Base-by-base conservation (phyloP, 2,113 vertebrate genomes). In the Erinaceus europaeus region DNA sequence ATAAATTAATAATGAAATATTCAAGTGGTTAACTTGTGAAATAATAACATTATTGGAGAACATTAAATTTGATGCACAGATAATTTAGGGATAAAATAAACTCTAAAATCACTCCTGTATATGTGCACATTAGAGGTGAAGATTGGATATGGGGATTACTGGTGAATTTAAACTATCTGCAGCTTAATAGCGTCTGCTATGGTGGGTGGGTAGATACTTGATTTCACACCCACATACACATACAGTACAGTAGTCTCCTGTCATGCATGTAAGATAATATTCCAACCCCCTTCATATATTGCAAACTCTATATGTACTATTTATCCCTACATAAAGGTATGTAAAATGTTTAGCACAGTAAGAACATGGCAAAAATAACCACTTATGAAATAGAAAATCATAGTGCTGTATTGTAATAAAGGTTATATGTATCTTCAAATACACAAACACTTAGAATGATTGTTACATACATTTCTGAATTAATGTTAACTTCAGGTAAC, bases 221-320 rank as follows among this genome's bases (percentile, higher is more conserved):
- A 5, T 52, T 15, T 55, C 25, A 42, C 3, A 15, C 1, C 7
- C 15, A 23, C 23, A 17, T 1, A 10, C 10, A 9, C 2, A 21
- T 5, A n/a, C 6, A 15, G 36, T 36, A 36, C 27, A 64, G 61
- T 64, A 64, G 20, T 64, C 61, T 21, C 15, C 32, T 7, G 2
- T 55, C 18, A 36, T 20, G 7, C 61, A 17, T 6, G 13, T 4
- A 15, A 32, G n/a, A 29, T n/a, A 52, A 52, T 15, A 12, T 62
- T 32, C n/a, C n/a, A 62, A 34, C 13, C 17, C n/a, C 27, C n/a
- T 14, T 13, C 17, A 34, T 34, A 9, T 14, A 32, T 34, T n/a
- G 61, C n/a, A 14, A 59, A 59, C 59, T n/a, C 14, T 62, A 15
- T 17, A 32, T 62, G 6, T 32, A 62, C 12, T 14, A 34, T 62